A percentile compares a stretch with the other conserved stretches of the same genome.
Evolutionary conservation across 2,113 vertebrate genomes (phyloP).

Genomic region (Epinephelus lanceolatus): DNA sequence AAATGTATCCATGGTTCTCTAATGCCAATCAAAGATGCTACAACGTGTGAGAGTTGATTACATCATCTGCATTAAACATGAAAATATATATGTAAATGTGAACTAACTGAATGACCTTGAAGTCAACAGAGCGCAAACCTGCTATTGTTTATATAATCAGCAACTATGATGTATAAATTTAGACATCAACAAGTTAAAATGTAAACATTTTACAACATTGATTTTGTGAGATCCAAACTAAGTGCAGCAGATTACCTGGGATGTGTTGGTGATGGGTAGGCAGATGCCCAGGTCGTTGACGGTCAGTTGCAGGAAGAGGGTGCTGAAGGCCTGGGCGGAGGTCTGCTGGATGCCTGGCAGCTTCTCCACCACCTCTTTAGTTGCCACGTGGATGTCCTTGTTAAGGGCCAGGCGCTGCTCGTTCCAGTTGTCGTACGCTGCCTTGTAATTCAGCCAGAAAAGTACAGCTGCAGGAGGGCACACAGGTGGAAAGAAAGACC

Average conservation of each 20-base stretch:
- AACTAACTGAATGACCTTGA: constrained; percentile 1
- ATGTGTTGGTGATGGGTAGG: constrained; percentile 93
- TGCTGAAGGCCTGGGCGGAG: constrained; percentile 96
- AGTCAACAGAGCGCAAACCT: background rate
- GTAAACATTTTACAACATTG: background rate
- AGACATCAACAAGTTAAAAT: background rate
- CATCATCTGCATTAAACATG: background rate
- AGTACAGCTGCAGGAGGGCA: constrained; percentile 90
- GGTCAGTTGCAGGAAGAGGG: constrained; percentile 97
- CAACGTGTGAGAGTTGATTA: background rate
- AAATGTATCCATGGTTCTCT: background rate
- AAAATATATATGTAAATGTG: background rate
- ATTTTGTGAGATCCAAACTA: background rate
- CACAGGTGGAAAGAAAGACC: rapidly evolving
- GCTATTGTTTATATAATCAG: background rate
- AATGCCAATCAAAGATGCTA: background rate
- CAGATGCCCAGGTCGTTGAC: constrained; percentile 98
- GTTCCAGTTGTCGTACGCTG: constrained; percentile 98
- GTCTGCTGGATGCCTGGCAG: constrained; percentile 97
- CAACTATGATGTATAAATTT: background rate
- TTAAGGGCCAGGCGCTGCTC: constrained; percentile 97
- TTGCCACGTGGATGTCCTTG: constrained; percentile 98
- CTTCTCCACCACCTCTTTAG: constrained; percentile 98
- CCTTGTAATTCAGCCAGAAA: constrained; percentile 99
- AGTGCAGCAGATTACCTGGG: constrained; percentile 86